phyloP scores from a whole-genome alignment of 2,888 invertebrate genomes.

The Anarsia innoxiella region DNA sequence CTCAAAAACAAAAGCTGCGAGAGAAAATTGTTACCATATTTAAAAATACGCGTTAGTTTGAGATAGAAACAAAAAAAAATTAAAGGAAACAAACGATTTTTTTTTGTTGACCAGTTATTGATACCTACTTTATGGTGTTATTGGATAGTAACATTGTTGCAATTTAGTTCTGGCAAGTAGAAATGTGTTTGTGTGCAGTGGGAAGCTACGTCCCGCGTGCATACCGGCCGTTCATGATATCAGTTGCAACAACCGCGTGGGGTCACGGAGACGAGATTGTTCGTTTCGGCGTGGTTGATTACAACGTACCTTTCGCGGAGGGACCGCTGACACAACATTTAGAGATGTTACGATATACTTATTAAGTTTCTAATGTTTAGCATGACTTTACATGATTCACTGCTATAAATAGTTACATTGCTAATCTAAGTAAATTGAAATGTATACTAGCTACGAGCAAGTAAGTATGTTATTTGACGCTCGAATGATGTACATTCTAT shows the following conservation, averaged over 20 bases:
- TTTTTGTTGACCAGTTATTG: conserved; percentile 3
- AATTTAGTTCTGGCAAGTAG: neutral
- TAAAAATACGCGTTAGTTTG: conserved; percentile 7
- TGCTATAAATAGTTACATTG: conserved; percentile 48
- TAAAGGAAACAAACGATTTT: neutral
- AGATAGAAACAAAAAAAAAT: conserved; percentile 8
- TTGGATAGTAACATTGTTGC: no score
- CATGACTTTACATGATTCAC: conserved; percentile 13
- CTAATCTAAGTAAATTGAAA: conserved; percentile 60
- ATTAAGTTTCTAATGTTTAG: conserved; percentile 16
- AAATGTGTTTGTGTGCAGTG: neutral
- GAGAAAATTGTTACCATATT: conserved; percentile 10
- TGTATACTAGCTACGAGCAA: conserved; percentile 59
- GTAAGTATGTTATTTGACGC: conserved; percentile 50
- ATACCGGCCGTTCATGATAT: no score
- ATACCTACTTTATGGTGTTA: no score
- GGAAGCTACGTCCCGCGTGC: neutral
- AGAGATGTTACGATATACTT: conserved; percentile 7
- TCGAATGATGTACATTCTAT: conserved; percentile 45
- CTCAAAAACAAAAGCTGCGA: conserved; percentile 8
- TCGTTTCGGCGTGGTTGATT: no score
- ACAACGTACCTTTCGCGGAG: neutral
- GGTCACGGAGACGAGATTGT: no score
- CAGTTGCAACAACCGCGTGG: no score
- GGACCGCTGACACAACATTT: conserved; percentile 9